Conservation (phyloP, 2,888 invertebrate species). For the Encarsia formosa region DNA sequence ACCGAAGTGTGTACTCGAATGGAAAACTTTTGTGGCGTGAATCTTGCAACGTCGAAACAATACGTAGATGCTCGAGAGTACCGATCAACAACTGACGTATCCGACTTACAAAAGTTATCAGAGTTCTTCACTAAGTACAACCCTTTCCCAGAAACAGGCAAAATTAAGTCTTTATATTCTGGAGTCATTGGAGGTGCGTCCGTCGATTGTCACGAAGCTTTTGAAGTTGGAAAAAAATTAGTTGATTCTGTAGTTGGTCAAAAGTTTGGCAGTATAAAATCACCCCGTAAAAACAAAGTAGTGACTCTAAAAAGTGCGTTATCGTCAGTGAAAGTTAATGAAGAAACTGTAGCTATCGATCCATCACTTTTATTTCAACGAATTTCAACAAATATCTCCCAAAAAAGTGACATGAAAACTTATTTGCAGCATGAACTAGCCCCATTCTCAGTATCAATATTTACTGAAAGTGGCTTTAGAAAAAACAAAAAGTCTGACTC, state of each 20-base stretch:
- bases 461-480: slow-evolving; percentile 32
- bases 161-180: slow-evolving; percentile 29
- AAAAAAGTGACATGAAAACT: slow-evolving; percentile 33
- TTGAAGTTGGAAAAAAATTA: slow-evolving; percentile 33
- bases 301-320: background rate
- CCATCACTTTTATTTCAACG: slow-evolving; percentile 35
- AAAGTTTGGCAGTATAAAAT: background rate
- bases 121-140: no score
- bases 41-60: slow-evolving; percentile 34
- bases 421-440: slow-evolving; percentile 37
- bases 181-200: slow-evolving; percentile 30
- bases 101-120: no score
- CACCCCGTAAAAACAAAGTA: background rate
- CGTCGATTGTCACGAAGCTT: slow-evolving; percentile 34
- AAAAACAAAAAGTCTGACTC: slow-evolving; percentile 31
- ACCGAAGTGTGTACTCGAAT: slow-evolving; percentile 27
- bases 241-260: background rate
- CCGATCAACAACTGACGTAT: slow-evolving; percentile 37
- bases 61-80: slow-evolving; percentile 46
- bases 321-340: background rate
- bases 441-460: slow-evolving; percentile 36
- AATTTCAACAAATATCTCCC: slow-evolving; percentile 33
- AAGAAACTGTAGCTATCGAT: background rate
- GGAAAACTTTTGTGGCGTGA: slow-evolving; percentile 17
- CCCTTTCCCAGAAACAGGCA: no score